Evolutionary conservation across 2,888 invertebrate species (phyloP), one percentile per base, ranked within the genome.

Genomic region (Chelonus formosanus): DNA sequence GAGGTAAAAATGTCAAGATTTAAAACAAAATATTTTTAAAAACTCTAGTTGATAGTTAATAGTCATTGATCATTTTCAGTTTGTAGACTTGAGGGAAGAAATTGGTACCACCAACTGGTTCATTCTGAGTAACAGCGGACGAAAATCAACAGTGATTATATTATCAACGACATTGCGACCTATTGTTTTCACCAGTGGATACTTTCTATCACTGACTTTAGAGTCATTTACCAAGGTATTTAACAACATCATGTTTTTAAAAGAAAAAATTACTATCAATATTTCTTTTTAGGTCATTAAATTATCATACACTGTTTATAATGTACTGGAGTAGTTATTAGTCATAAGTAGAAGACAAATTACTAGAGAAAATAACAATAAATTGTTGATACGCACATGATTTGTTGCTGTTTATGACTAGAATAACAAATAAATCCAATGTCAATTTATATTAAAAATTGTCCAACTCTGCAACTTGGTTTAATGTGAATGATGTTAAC

Each of bases 191-290:
- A 48, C 48, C 6, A 48, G 48, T 31, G 31, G 48, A 6, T 48
- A 10, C 10, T 48, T 48, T 10, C 5, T 48, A 20, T 6, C 31
- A 20, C 31, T 48, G 7, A 20, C 48, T 10, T 31, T 48, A 10
- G 48, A 48, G 10, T 48, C 48, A 48, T 48, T 48, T 48, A 48
- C 48, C 6, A 48, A 10, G 10, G 48, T 48, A 48, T 20, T 10
- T 31, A 20, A 6, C 4, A 10, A 3, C 7, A 48, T 3, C 6
- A 48, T 6, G 3, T 31, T 20, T 6, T 20, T 48, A 4, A 4
- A 20, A 5, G 31, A 20, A 2, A 10, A 20, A 20, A 10, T 48
- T 48, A 10, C 31, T 31, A 48, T 2, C 10, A 6, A 20, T 10
- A 0, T 5, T 48, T 48, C n/a, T 6, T n/a, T 48, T 48, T n/a